These are phyloP conservation scores for Hyla sarda DNA, from an alignment of 2,113 vertebrate genomes.

Conservation along the genomic window DNA sequence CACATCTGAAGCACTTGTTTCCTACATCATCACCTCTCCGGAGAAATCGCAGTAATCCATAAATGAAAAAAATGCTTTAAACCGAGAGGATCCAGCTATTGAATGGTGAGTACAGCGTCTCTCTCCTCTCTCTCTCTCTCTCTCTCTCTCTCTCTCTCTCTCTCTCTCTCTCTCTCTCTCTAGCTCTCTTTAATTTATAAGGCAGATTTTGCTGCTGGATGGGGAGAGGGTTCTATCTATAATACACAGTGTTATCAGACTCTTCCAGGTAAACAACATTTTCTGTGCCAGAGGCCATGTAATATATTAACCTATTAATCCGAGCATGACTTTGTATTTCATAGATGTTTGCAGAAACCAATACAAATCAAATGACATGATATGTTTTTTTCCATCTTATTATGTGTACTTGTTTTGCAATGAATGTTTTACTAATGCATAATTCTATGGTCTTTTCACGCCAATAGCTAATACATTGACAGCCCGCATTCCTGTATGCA, in stretches of 20 bases:
- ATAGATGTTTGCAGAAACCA: background rate
- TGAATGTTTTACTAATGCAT: background rate
- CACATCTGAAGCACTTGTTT: conserved; percentile 4
- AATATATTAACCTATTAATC: too few relatives aligned
- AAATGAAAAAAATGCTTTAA: conserved; percentile 2
- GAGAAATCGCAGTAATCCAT: background rate
- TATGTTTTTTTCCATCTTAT: background rate
- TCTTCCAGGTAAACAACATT: background rate
- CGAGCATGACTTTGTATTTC: background rate
- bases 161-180: too few relatives aligned
- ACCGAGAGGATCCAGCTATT: background rate
- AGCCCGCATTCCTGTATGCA: conserved; percentile 46
- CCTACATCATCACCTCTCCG: conserved; percentile 5
- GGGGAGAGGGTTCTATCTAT: background rate
- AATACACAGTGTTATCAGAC: background rate
- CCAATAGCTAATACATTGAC: background rate
- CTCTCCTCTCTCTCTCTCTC: too few relatives aligned
- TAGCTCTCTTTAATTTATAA: background rate
- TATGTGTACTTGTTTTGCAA: background rate
- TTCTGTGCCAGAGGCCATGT: background rate
- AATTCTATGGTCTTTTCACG: background rate
- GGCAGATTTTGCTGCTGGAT: background rate
- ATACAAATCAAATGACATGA: background rate
- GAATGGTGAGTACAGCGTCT: conserved; percentile 31
- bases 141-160: too few relatives aligned